phyloP scores from a whole-genome alignment of 2,113 vertebrate species.

The Bos taurus region DNA sequence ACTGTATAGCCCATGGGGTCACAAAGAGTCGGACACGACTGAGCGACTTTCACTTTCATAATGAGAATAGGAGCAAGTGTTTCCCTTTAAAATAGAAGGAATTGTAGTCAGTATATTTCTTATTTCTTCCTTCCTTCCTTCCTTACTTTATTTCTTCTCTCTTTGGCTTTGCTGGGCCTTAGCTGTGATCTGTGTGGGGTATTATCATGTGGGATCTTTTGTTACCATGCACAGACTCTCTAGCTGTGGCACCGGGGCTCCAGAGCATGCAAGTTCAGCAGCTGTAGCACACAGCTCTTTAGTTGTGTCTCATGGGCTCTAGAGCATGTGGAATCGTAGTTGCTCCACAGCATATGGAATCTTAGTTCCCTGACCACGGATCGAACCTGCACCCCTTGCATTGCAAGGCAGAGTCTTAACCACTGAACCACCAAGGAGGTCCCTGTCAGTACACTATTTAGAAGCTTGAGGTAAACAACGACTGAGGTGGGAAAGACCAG shows the following conservation, averaged over 20 bases:
- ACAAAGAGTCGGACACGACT: fast-evolving
- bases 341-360: background rate
- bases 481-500: background rate
- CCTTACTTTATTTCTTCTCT: background rate
- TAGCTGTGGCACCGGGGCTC: background rate
- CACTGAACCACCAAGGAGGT: too few species aligned
- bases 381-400: background rate
- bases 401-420: background rate
- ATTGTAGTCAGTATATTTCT: background rate
- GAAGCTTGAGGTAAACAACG: background rate
- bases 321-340: background rate
- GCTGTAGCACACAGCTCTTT: background rate
- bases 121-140: background rate
- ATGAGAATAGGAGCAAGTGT: background rate
- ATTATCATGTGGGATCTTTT: background rate
- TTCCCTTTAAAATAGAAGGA: background rate
- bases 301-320: background rate
- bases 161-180: background rate
- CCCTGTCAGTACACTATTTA: background rate
- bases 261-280: background rate
- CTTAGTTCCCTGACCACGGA: background rate
- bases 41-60: background rate
- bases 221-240: background rate
- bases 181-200: background rate
- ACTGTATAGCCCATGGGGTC: background rate